Base-by-base conservation (phyloP, 2,888 invertebrate species). In the Harmothoe impar region DNA sequence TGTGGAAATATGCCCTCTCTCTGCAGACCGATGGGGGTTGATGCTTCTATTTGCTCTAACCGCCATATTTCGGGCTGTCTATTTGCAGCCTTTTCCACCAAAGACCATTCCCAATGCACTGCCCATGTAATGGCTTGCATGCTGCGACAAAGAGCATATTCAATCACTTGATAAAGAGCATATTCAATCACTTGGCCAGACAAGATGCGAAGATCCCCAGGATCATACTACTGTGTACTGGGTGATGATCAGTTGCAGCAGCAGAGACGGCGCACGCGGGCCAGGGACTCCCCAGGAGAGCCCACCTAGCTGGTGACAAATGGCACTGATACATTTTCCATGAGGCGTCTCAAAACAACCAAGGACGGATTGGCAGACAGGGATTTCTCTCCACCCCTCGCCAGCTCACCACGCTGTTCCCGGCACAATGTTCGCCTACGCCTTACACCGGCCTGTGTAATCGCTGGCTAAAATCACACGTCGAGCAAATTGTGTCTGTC, bases 281-380 rank as follows among this genome's bases (percentile, higher is more conserved):
- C 1, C 20, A 15, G 31, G 25, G n/a, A 0, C 31, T 35, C n/a
- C 81, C 31, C 35, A 17, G 17, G 33, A n/a, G n/a, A 0, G 15
- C 81, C 81, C 81, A 35, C 43, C 35, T 43, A 33, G 33, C 81
- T 17, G 43, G 43, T 81, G 81, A 81, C 81, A 81, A 33, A 81
- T 81, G 33, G 20, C 43, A 12, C 35, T 33, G 35, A 81, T 81
- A 81, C 33, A 81, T 81, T 81, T 43, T 81, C 81, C 81, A 81
- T 81, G 81, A 81, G 81, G 43, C 43, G 20, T 17, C 23, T 20
- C 81, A 81, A 81, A 81, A 77, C 77, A 72, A 81, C 81, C 43
- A 3, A 81, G 23, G 81, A 35, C 81, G 23, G 35, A 33, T 81
- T 81, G 81, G 33, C 35, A 43, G 43, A 29, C 29, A 29, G 72